Evolutionary conservation across 92 coral and sea anemone species (phyloP), one percentile per base, ranked within the genome.

Genomic region (Zoanthus sociatus): DNA sequence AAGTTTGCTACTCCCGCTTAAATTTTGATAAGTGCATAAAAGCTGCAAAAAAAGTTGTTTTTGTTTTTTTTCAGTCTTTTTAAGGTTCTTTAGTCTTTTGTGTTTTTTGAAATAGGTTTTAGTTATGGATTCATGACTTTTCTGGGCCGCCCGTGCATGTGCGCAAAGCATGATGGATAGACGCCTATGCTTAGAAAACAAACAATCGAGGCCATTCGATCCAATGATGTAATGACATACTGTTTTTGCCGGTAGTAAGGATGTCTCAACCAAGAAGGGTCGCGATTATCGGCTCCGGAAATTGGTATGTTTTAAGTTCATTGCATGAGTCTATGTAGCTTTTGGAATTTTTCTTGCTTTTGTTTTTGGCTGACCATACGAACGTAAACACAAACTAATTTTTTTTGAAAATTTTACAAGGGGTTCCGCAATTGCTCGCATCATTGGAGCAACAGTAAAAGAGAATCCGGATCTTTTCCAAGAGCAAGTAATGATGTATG

Each of bases 401-500:
- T 69, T 31, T 31, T 47, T 67, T 54, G 46, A 15, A 55, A 70
- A 68, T 44, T n/a, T 66, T 56, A 79, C 14, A 79, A 97, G 99
- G 99, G 99, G 99, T 10, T 93, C 99, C n/a, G 98, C 93, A 3
- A 95, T 97, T 12, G 95, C 97, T 78, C 93, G 94, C 45, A 95
- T 97, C n/a, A 66, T 95, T 68, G 99, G 98, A 61, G 95, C 92
- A 15, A 97, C 95, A 71, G 92, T 90, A 67, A 92, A 89, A 56
- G 94, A 90, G 3, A 96, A 97, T 71, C 94, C 94, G n/a, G 94
- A 95, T 42, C 68, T 91, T 12, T 97, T 95, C 83, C 89, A 91
- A 32, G 89, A 95, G 79, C 89, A 92, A 76, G 98, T 97, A 48
- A 89, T 92, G 64, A 97, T 97, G 99, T 97, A 93, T 77, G 98